A percentile compares a stretch with the other conserved stretches of the same genome.
phyloP scores from a whole-genome alignment of 2,888 invertebrate species.

The Gastracanthus pulcherrimus region DNA sequence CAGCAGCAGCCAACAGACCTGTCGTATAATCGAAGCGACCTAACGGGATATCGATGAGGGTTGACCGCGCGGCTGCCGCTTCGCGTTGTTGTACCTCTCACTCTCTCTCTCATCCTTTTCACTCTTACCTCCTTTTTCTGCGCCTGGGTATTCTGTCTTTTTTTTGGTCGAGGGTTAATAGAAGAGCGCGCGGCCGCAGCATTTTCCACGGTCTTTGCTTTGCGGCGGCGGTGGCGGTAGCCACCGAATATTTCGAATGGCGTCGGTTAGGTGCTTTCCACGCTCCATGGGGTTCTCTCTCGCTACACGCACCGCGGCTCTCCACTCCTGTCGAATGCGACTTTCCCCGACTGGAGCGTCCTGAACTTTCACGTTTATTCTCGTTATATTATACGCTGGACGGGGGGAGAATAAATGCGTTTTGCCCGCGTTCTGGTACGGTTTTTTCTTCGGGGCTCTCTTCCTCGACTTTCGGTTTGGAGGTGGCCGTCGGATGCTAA shows the following conservation, averaged over 20 bases:
- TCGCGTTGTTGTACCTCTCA: background rate
- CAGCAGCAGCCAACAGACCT: no score
- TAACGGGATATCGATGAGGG: conserved; percentile 56
- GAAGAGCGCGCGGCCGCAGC: conserved; percentile 36
- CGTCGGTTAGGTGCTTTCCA: conserved; percentile 28
- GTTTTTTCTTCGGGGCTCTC: conserved; percentile 1
- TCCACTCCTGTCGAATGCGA: background rate
- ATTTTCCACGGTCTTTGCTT: conserved; percentile 55
- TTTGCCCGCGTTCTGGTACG: background rate
- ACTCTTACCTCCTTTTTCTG: conserved; percentile 11
- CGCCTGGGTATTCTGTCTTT: conserved; percentile 6
- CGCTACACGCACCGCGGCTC: no score
- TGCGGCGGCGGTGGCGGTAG: conserved; percentile 40
- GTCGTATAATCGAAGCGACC: conserved; percentile 52
- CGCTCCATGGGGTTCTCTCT: conserved; percentile 31
- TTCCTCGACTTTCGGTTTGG: background rate
- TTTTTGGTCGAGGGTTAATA: conserved; percentile 33
- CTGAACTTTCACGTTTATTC: conserved; percentile 40
- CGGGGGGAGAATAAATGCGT: conserved; percentile 9
- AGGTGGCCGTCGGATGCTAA: background rate
- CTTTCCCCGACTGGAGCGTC: conserved; percentile 16
- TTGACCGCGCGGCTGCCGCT: conserved; percentile 23
- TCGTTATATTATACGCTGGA: background rate
- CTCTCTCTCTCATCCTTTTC: conserved; percentile 45
- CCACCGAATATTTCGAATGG: conserved; percentile 51